Conservation (phyloP, 2,888 invertebrate species). For the Andricus curvator region DNA sequence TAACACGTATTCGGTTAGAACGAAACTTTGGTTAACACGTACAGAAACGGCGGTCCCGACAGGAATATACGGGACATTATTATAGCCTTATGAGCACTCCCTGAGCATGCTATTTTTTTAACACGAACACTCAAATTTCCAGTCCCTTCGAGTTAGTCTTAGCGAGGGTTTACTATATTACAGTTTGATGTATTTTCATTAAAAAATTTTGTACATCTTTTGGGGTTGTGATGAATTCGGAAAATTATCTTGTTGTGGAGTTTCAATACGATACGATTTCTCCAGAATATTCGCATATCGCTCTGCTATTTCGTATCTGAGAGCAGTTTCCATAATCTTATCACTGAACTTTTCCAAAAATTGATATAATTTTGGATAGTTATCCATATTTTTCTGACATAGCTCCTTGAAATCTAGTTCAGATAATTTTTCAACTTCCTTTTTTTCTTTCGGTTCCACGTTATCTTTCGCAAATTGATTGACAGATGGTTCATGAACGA, state of each 20-base stretch:
- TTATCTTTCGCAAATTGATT: neutral
- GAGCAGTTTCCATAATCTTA: neutral
- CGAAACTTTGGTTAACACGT: too few relatives aligned
- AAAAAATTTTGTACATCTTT: neutral
- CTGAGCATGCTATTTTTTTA: too few relatives aligned
- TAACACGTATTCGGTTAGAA: too few relatives aligned
- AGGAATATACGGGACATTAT: too few relatives aligned
- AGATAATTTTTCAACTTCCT: neutral
- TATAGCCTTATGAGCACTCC: too few relatives aligned
- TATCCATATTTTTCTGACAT: neutral
- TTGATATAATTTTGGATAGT: slow-evolving; percentile 4
- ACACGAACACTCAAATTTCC: too few relatives aligned
- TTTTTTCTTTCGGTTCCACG: neutral
- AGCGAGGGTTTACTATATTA: too few relatives aligned
- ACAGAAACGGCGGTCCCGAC: too few relatives aligned
- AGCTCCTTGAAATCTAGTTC: neutral
- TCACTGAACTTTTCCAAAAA: slow-evolving; percentile 31
- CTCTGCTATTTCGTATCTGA: neutral
- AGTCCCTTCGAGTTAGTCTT: too few relatives aligned
- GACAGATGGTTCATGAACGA: neutral
- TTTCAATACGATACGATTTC: neutral
- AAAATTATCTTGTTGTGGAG: neutral
- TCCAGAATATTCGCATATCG: neutral
- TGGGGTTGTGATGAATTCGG: neutral
- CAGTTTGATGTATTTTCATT: too few relatives aligned